Conservation (phyloP, 1,140 invertebrate species). For the Schmidtea mediterranea region DNA sequence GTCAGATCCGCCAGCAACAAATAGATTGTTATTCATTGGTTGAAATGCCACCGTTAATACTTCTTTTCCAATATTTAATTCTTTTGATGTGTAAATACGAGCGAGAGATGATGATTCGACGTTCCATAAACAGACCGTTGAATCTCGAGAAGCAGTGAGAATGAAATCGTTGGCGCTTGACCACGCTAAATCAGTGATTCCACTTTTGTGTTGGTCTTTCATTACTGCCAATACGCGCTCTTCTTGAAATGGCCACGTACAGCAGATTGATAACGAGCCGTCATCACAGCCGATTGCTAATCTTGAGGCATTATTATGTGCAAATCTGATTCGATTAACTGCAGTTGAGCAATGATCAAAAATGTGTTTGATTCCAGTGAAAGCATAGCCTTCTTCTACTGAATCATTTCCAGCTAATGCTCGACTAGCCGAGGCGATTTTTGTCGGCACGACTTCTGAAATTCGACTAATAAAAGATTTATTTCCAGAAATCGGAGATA, state of each 20-base stretch:
- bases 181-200: slow-evolving; percentile 41
- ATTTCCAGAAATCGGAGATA: too few species aligned
- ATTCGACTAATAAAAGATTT: too few species aligned
- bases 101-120: slow-evolving; percentile 23
- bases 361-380: slow-evolving; percentile 54
- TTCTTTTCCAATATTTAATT: slow-evolving; percentile 16
- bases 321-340: slow-evolving; percentile 57
- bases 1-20: slow-evolving; percentile 35
- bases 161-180: slow-evolving; percentile 56
- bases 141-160: slow-evolving; percentile 46
- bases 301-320: slow-evolving; percentile 51
- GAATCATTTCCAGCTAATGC: slow-evolving; percentile 33
- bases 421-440: slow-evolving; percentile 31
- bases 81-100: too few species aligned
- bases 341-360: slow-evolving; percentile 40
- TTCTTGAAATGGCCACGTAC: not conserved
- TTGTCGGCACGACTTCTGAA: slow-evolving; percentile 21
- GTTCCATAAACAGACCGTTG: slow-evolving; percentile 46
- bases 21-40: slow-evolving; percentile 59
- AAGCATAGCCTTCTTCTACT: slow-evolving; percentile 52
- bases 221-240: not conserved
- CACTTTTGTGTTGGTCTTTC: not conserved
- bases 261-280: slow-evolving; percentile 46
- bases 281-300: slow-evolving; percentile 53
- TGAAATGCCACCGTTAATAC: slow-evolving; percentile 50